phyloP scores from a whole-genome alignment of 2,888 invertebrate species.

The Diarsia dahlii region DNA sequence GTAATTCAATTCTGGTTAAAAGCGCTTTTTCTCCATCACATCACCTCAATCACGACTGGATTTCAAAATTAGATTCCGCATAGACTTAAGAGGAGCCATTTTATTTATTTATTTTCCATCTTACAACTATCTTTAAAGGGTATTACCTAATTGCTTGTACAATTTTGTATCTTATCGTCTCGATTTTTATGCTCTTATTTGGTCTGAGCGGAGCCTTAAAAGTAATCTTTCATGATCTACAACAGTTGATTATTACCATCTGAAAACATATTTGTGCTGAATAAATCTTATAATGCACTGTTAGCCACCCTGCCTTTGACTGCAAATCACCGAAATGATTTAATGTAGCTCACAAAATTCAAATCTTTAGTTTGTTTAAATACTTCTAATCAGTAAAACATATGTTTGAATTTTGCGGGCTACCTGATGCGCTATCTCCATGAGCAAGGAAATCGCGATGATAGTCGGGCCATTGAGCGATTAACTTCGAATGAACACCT shows the following conservation, averaged over 20 bases:
- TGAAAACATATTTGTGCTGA: background rate
- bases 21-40: too few relatives aligned
- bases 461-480: background rate
- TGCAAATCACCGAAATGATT: background rate
- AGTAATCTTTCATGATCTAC: too few relatives aligned
- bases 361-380: background rate
- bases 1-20: too few relatives aligned
- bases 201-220: background rate
- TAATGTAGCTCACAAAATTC: background rate
- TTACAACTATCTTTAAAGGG: too few relatives aligned
- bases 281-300: too few relatives aligned
- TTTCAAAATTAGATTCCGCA: background rate
- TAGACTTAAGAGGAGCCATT: background rate
- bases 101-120: too few relatives aligned
- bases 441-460: background rate
- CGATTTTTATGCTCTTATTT: background rate
- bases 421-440: background rate
- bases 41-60: background rate
- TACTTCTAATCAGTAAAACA: background rate
- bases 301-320: background rate
- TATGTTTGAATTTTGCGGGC: background rate
- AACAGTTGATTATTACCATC: background rate
- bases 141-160: too few relatives aligned
- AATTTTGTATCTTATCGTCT: background rate
- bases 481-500: background rate